Evolutionary conservation across 2,888 invertebrate species (phyloP).

Genomic region (Conops quadrifasciatus): DNA sequence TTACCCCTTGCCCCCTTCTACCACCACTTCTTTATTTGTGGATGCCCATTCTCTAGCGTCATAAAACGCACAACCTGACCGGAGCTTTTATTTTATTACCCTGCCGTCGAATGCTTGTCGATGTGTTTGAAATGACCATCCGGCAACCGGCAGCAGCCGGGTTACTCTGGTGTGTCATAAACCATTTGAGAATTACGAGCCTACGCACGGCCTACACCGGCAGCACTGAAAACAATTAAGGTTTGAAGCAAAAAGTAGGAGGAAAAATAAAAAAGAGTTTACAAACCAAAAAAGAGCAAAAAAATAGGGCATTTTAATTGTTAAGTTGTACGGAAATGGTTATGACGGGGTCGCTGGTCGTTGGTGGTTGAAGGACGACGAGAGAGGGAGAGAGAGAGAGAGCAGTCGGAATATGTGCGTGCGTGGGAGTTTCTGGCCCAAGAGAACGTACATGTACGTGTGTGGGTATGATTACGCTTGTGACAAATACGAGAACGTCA

Average conservation of each 20-base stretch:
- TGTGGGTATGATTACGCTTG: too few species aligned
- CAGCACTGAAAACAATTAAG: slow-evolving; percentile 25
- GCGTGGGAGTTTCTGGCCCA: too few species aligned
- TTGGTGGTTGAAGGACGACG: not conserved
- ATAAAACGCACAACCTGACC: not conserved
- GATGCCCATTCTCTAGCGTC: not conserved
- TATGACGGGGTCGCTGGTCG: not conserved
- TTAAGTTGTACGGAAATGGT: slow-evolving; percentile 9
- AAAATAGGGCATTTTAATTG: slow-evolving; percentile 33
- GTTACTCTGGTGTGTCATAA: slow-evolving; percentile 22
- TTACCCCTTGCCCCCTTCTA: not conserved
- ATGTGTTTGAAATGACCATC: slow-evolving; percentile 11
- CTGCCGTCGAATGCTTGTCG: slow-evolving; percentile 2
- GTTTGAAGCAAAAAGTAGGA: not conserved
- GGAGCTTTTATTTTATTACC: slow-evolving; percentile 22
- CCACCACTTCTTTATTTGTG: not conserved
- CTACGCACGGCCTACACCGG: slow-evolving; percentile 14
- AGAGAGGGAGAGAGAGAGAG: too few species aligned
- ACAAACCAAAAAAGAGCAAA: slow-evolving; percentile 17
- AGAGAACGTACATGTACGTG: too few species aligned
- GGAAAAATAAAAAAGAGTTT: not conserved
- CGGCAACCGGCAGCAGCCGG: not conserved
- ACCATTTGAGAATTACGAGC: slow-evolving; percentile 39
- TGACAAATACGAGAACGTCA: too few species aligned
- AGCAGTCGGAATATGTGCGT: too few species aligned